phyloP scores from a whole-genome alignment of 1,140 invertebrate genomes.

The Musca vetustissima region DNA sequence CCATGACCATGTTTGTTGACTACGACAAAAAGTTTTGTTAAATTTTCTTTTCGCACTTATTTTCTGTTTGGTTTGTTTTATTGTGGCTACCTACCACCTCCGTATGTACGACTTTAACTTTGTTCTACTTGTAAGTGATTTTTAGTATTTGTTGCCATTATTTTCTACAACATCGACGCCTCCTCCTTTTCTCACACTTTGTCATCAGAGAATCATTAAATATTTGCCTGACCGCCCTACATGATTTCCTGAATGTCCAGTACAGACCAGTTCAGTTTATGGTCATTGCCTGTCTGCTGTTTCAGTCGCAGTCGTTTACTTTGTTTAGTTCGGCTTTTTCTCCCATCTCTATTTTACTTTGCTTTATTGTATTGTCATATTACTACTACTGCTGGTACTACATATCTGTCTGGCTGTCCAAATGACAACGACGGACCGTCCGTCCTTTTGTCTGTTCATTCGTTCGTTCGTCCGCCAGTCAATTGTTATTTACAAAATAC shows the following conservation, averaged over 20 bases:
- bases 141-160: slow-evolving; percentile 18
- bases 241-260: no score
- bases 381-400: no score
- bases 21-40: background rate
- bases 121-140: slow-evolving; percentile 16
- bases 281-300: no score
- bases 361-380: slow-evolving; percentile 11
- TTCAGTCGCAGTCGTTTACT: background rate
- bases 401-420: no score
- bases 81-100: no score
- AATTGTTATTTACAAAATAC: slow-evolving; percentile 16
- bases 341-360: background rate
- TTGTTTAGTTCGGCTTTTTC: background rate
- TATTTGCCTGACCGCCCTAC: background rate
- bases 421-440: no score
- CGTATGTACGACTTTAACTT: background rate
- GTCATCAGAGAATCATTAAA: background rate
- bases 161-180: background rate
- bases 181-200: no score
- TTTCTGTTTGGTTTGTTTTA: background rate
- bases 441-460: no score
- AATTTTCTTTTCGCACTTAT: slow-evolving; percentile 2
- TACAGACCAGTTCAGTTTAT: no score
- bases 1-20: no score
- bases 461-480: background rate